Evolutionary conservation across 1,140 invertebrate species (phyloP), one percentile per base, ranked within the genome.

Genomic region (Drosophila guanche): DNA sequence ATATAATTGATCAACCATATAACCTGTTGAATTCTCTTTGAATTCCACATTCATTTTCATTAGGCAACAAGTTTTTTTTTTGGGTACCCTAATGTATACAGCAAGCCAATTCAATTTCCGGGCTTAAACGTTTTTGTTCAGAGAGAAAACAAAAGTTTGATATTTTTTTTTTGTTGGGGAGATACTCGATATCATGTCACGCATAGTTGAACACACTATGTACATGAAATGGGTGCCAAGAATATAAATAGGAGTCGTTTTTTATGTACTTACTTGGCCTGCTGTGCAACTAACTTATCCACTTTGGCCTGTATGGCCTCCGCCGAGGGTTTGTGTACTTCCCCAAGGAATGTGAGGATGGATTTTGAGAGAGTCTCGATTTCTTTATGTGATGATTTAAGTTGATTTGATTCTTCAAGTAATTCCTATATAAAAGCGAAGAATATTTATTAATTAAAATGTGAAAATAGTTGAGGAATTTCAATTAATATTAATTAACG

Each of bases 331-430:
- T 92, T 91, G 67, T 94, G 93, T 80, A 92, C 92, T 77, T 92
- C 92, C 73, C 91, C 91, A 78, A 95, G 90, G 91, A 94, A 94
- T 51, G 92, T 85, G 48, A 94, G 78, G 60, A 95, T 93, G 58
- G 92, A 92, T 73, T 92, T 91, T 42, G 94, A 93, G 69, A 93
- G 90, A 53, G 92, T 79, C 52, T 92, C 72, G 56, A 94, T 92
- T 73, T 94, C 93, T 68, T 93, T 92, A 79, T 93, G 91, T 85
- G 92, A 92, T 70, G 92, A 85, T 90, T 92, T 91, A 85, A 91
- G 65, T 92, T 91, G 79, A 88, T 94, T 93, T 50, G 93, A 93
- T 91, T 95, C 94, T 41, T 92, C 85, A 71, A 93, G 92, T 60
- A 95, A 81, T 79, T 94, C 94, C 95, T 95, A 58, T 5, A 74